Evolutionary conservation across 2,888 invertebrate genomes (phyloP).

Genomic region (Rhagophthalmus giganteus): DNA sequence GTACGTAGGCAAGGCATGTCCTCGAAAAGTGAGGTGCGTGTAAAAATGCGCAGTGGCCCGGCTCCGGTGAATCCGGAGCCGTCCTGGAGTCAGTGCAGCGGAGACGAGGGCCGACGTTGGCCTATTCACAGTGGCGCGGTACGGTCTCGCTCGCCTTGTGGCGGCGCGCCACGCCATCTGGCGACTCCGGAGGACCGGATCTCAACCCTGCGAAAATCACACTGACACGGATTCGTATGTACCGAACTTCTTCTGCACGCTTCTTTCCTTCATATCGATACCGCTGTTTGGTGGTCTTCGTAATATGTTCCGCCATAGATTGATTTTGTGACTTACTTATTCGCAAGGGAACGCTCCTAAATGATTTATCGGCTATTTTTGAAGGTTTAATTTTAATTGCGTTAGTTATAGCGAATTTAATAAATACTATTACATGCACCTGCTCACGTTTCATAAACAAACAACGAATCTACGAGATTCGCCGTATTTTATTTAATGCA

Average conservation of each 20-base stretch:
- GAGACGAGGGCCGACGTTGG: conserved; percentile 45
- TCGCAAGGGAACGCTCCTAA: too few species aligned
- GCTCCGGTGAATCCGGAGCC: conserved; percentile 23
- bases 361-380: too few species aligned
- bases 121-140: conserved; percentile 64
- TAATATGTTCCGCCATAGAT: too few species aligned
- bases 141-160: conserved; percentile 72
- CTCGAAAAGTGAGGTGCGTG: conserved; percentile 32
- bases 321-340: too few species aligned
- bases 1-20: conserved; percentile 22
- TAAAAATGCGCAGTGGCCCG: conserved; percentile 31
- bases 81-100: conserved; percentile 44
- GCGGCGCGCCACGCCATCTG: conserved; percentile 73
- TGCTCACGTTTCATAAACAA: too few species aligned
- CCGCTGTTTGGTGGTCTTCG: conserved; percentile 15
- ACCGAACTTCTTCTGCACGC: conserved; percentile 32
- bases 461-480: too few species aligned
- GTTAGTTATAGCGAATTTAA: too few species aligned
- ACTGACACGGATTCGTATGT: conserved; percentile 56
- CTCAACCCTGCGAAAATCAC: conserved; percentile 49
- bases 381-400: too few species aligned
- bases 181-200: conserved; percentile 62
- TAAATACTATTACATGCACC: too few species aligned
- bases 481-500: too few species aligned
- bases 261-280: conserved; percentile 15